Percentiles rank a stretch among this genome's conserved stretches.
phyloP scores from a whole-genome alignment of 2,888 invertebrate species.

The Agonopterix arenella region DNA sequence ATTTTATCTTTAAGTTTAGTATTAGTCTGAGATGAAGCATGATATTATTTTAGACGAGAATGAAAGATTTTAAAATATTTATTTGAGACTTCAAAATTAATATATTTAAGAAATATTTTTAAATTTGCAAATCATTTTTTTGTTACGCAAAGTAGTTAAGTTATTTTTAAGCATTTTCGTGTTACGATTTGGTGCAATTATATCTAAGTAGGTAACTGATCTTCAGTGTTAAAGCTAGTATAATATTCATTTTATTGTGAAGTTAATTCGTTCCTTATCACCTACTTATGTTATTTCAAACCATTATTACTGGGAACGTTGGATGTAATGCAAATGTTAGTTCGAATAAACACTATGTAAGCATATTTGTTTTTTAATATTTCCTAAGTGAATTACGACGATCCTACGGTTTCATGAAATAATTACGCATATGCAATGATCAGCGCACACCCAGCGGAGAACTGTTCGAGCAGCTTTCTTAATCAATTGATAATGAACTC shows the following conservation, averaged over 20 bases:
- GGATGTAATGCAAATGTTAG: slow-evolving; percentile 44
- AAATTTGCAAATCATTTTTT: slow-evolving; percentile 31
- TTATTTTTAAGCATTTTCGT: slow-evolving; percentile 54
- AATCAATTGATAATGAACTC: no score
- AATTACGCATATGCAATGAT: no score
- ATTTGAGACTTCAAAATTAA: slow-evolving; percentile 49
- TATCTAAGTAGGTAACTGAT: slow-evolving; percentile 34
- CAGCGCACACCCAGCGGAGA: no score
- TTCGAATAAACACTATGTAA: slow-evolving; percentile 47
- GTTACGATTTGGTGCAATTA: slow-evolving; percentile 66
- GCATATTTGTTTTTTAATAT: no score
- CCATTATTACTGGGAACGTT: slow-evolving; percentile 32
- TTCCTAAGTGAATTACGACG: no score
- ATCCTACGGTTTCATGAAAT: no score
- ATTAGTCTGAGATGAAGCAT: slow-evolving; percentile 36
- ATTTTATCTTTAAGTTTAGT: slow-evolving; percentile 31
- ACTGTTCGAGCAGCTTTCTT: no score
- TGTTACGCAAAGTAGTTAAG: slow-evolving; percentile 29
- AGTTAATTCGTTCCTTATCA: slow-evolving; percentile 29
- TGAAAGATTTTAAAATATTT: slow-evolving; percentile 36
- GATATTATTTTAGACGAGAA: slow-evolving; percentile 18
- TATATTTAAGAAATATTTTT: slow-evolving; percentile 41
- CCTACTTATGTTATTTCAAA: slow-evolving; percentile 36
- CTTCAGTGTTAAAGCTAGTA: slow-evolving; percentile 29
- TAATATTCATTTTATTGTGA: slow-evolving; percentile 22